These are phyloP conservation scores for Cydia amplana DNA, from an alignment of 1,140 invertebrate genomes.

Conservation along the genomic window DNA sequence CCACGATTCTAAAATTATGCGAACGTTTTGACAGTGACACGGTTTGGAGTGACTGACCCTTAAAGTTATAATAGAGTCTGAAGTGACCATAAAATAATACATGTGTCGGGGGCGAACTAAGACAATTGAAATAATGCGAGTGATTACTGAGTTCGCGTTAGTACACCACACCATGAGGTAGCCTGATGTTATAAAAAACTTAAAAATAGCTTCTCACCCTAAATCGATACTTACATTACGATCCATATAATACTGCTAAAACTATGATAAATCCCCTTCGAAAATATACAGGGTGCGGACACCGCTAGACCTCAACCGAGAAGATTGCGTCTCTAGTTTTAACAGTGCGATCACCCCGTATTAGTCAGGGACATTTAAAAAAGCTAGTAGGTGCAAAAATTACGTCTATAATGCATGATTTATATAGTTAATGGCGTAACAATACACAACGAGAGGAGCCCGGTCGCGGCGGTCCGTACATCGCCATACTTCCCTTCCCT, in stretches of 20 bases:
- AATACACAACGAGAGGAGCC: slow-evolving; percentile 29
- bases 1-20: no score
- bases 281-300: slow-evolving; percentile 10
- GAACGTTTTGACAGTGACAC: no score
- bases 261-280: slow-evolving; percentile 44
- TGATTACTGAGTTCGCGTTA: slow-evolving; percentile 35
- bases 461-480: slow-evolving; percentile 43
- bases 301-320: slow-evolving; percentile 4
- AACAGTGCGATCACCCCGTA: slow-evolving; percentile 12
- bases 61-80: background rate
- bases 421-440: slow-evolving; percentile 15
- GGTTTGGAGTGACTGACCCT: no score
- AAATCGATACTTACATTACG: slow-evolving; percentile 39
- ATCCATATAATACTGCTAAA: slow-evolving; percentile 71
- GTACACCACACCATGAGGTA: slow-evolving; percentile 70
- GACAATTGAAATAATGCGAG: slow-evolving; percentile 12
- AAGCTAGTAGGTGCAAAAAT: slow-evolving; percentile 35
- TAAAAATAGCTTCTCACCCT: slow-evolving; percentile 49
- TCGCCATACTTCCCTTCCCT: slow-evolving; percentile 36
- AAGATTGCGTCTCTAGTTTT: slow-evolving; percentile 21
- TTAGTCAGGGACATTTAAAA: slow-evolving; percentile 30
- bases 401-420: slow-evolving; percentile 37
- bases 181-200: slow-evolving; percentile 59
- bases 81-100: slow-evolving; percentile 6
- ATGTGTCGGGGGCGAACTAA: slow-evolving; percentile 32